Base-by-base conservation (phyloP, 2,888 invertebrate species). In the Leptarthrus brevirostris region DNA sequence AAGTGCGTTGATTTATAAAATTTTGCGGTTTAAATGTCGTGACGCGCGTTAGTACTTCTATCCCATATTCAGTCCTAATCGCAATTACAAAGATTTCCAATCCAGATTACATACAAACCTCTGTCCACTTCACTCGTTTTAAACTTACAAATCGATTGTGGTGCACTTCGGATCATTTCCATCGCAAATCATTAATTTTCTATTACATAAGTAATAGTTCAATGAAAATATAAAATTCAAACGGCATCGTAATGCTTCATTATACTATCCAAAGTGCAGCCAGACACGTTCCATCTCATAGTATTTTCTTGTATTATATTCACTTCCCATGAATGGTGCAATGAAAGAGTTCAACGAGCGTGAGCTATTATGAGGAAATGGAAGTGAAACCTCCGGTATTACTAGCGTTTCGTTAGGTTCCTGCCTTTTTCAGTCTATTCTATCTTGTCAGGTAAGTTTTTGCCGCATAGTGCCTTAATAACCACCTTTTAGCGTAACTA, bases 181-280 rank as follows among this genome's bases (percentile, higher is more conserved):
- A 44, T 44, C 16, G n/a, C n/a, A n/a, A n/a, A n/a, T n/a, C n/a
- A n/a, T n/a, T n/a, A n/a, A 44, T 44, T 44, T 14, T 12, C 1
- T 14, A 16, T 44, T 44, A 44, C 12, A 1, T 44, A 44, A 44
- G 16, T n/a, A 8, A 44, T 44, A 12, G 44, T 44, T n/a, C 12
- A 44, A 44, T n/a, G n/a, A n/a, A n/a, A n/a, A n/a, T n/a, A n/a
- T 44, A 44, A 44, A 12, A 44, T n/a, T 44, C n/a, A 44, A 44
- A 44, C 12, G 8, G 44, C 44, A n/a, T 4, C 44, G 44, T 14
- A 44, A 44, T 44, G 44, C n/a, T n/a, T 44, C 44, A 44, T 44
- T 44, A 44, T 44, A 16, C 12, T 12, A 16, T 14, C 16, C 44
- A 44, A 16, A 16, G 44, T 44, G 44, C 44, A 44, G n/a, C 12